A percentile compares a stretch with the other conserved stretches of the same genome.
phyloP scores from a whole-genome alignment of 2,888 invertebrate genomes.

The Cheilosia impressa region DNA sequence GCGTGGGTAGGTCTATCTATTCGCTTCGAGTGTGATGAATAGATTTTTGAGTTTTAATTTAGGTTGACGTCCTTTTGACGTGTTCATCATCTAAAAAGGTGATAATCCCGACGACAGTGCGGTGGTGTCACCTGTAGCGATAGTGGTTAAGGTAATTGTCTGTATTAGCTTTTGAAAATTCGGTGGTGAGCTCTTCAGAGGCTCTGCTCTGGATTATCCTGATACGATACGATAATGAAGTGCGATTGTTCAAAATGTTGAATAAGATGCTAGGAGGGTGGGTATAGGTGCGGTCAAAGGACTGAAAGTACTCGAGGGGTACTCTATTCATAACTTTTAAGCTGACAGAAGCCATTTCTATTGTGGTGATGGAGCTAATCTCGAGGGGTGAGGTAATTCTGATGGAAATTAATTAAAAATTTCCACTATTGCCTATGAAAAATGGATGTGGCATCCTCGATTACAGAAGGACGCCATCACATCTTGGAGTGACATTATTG shows the following conservation, averaged over 20 bases:
- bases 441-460: too few relatives aligned
- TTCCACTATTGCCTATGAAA: too few relatives aligned
- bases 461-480: too few relatives aligned
- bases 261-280: neutral
- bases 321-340: too few relatives aligned
- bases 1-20: slow-evolving; percentile 20
- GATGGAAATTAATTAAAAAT: too few relatives aligned
- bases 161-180: slow-evolving; percentile 54
- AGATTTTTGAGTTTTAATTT: slow-evolving; percentile 67
- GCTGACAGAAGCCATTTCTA: too few relatives aligned
- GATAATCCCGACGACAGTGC: slow-evolving; percentile 41
- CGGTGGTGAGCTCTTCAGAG: slow-evolving; percentile 5
- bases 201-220: slow-evolving; percentile 16
- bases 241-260: slow-evolving; percentile 49
- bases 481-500: too few relatives aligned
- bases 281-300: neutral
- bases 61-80: slow-evolving; percentile 51
- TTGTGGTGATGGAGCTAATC: too few relatives aligned
- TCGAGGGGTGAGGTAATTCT: too few relatives aligned
- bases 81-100: slow-evolving; percentile 37
- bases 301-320: too few relatives aligned
- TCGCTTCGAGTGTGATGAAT: slow-evolving; percentile 39
- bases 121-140: slow-evolving; percentile 36
- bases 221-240: slow-evolving; percentile 33
- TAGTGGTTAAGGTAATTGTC: slow-evolving; percentile 54